Evolutionary conservation across 2,113 vertebrate species (phyloP).

Genomic region (Syngnathoides biaculeatus): DNA sequence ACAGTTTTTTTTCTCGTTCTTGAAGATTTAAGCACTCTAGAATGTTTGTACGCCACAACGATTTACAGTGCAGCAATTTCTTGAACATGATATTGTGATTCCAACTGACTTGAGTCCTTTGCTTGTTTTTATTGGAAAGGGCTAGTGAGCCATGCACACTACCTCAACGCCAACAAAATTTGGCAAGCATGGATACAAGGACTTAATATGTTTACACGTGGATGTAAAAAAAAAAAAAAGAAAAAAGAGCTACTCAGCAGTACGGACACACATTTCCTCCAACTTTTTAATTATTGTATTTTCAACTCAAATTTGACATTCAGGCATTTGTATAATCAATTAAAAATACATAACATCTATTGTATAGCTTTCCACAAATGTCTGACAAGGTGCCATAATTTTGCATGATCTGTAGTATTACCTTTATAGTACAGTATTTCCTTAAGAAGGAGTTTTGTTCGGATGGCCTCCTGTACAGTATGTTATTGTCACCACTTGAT

Average conservation of each 20-base stretch:
- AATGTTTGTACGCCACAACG: neutral
- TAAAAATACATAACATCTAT: neutral
- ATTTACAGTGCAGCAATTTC: conserved; percentile 28
- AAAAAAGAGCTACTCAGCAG: conserved; percentile 1
- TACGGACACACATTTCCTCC: neutral
- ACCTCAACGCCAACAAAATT: conserved; percentile 50
- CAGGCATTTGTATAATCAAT: conserved; percentile 9
- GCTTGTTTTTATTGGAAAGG: conserved; percentile 46
- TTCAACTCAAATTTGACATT: conserved; percentile 18
- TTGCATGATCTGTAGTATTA: conserved; percentile 24
- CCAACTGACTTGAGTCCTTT: conserved; percentile 10
- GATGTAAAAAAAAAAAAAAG: no score
- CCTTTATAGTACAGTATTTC: conserved; percentile 11
- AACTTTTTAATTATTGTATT: conserved; percentile 11
- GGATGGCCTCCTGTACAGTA: conserved; percentile 64
- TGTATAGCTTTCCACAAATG: neutral
- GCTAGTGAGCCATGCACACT: conserved; percentile 64
- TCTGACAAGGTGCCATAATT: conserved; percentile 51
- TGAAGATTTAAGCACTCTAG: no score
- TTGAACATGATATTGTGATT: conserved; percentile 61
- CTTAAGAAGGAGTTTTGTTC: no score
- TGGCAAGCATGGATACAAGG: conserved; percentile 37
- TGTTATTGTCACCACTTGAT: conserved; percentile 61
- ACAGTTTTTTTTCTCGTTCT: no score
- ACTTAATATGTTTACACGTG: conserved; percentile 28